phyloP scores from a whole-genome alignment of 92 coral and sea anemone species.

The Bergia puertoricense region DNA sequence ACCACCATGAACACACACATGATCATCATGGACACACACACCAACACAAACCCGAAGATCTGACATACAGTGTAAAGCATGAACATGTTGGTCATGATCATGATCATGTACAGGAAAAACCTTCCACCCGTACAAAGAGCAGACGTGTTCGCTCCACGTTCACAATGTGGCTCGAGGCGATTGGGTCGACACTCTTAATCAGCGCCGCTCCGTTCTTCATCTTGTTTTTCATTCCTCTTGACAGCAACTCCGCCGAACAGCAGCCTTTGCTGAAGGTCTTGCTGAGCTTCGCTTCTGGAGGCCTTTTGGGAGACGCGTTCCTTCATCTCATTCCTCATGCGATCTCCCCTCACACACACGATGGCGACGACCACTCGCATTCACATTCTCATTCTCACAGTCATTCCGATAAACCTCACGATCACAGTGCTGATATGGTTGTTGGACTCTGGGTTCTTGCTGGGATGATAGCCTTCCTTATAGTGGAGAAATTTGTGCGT shows the following conservation, averaged over 20 bases:
- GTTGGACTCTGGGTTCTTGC: slow-evolving; percentile 99
- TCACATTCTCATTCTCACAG: slow-evolving; percentile 61
- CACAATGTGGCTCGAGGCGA: slow-evolving; percentile 84
- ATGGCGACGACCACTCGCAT: slow-evolving; percentile 66
- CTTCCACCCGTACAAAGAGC: slow-evolving; percentile 29
- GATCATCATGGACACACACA: slow-evolving; percentile 55
- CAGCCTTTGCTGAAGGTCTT: slow-evolving; percentile 87
- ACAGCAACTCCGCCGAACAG: slow-evolving; percentile 90
- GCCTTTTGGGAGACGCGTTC: slow-evolving; percentile 97
- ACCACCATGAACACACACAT: slow-evolving; percentile 61
- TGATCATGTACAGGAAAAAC: slow-evolving; percentile 48
- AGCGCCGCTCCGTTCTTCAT: slow-evolving; percentile 99
- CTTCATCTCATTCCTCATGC: slow-evolving; percentile 98
- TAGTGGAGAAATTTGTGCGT: slow-evolving; percentile 96
- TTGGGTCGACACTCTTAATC: slow-evolving; percentile 88
- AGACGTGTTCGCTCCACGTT: slow-evolving; percentile 58
- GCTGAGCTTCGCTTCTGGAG: slow-evolving; percentile 95
- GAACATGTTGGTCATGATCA: slow-evolving; percentile 47
- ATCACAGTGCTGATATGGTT: slow-evolving; percentile 78
- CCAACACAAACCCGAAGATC: slow-evolving; percentile 58
- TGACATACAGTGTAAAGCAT: slow-evolving; percentile 30
- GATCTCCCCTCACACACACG: slow-evolving; percentile 91
- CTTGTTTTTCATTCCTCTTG: slow-evolving; percentile 91
- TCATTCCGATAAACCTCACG: slow-evolving; percentile 44
- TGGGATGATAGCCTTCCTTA: slow-evolving; percentile 90